Conservation (phyloP, 2,797 vertebrate species). For the Spinus olivaceus region DNA sequence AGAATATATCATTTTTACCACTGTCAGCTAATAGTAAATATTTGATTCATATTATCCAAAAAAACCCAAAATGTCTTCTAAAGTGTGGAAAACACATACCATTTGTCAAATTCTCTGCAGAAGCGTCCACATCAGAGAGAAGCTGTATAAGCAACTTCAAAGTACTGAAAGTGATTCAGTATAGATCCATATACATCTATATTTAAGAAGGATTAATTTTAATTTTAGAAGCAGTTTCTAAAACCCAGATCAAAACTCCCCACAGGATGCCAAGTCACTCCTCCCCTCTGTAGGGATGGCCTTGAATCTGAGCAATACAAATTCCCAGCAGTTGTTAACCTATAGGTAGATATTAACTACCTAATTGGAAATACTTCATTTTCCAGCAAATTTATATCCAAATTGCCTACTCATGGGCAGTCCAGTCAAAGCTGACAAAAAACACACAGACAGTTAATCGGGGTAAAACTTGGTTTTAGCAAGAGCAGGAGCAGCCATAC, state of each 20-base stretch:
- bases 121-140: neutral
- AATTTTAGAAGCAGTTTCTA: neutral
- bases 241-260: neutral
- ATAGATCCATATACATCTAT: neutral
- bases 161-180: neutral
- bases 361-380: neutral
- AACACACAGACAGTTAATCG: neutral
- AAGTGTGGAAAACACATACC: neutral
- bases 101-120: neutral
- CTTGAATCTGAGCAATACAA: neutral
- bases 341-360: neutral
- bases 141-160: neutral
- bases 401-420: accelerated
- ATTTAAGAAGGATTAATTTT: neutral
- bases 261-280: accelerated
- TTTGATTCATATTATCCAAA: neutral
- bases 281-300: neutral
- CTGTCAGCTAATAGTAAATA: neutral
- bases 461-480: neutral
- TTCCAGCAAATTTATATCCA: neutral
- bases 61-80: neutral
- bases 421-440: neutral
- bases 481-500: neutral
- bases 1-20: neutral
- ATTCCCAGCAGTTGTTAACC: neutral